A percentile compares a stretch with the other conserved stretches of the same genome.
Evolutionary conservation across 2,113 vertebrate species (phyloP).

Genomic region (Gobiocypris rarus): DNA sequence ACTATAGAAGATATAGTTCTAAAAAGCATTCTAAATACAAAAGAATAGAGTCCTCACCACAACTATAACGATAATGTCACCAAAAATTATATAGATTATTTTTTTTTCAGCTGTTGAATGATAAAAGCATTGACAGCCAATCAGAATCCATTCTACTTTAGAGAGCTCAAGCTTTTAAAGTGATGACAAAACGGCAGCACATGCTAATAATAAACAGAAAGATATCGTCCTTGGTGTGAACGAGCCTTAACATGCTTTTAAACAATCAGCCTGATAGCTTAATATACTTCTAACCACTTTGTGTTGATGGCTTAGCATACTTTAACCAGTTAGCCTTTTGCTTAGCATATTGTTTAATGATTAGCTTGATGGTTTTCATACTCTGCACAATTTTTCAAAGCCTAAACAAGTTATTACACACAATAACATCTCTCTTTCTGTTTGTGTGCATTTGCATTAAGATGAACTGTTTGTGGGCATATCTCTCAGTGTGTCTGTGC

Average conservation of each 20-base stretch:
- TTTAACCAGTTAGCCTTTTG: not conserved
- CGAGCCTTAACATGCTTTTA: not conserved
- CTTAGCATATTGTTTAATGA: not conserved
- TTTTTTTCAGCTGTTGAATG: too few relatives aligned
- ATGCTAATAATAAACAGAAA: too few relatives aligned
- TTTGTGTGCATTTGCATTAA: not conserved
- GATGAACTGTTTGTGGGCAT: constrained; percentile 45
- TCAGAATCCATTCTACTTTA: too few relatives aligned
- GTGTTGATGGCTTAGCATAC: not conserved
- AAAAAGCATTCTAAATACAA: too few relatives aligned
- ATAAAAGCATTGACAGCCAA: too few relatives aligned
- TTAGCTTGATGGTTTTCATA: not conserved
- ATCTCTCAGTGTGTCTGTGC: constrained; percentile 24
- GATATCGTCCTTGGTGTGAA: too few relatives aligned
- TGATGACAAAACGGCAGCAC: too few relatives aligned
- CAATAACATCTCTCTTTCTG: not conserved
- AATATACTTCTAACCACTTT: not conserved
- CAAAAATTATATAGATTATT: too few relatives aligned
- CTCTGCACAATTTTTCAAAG: not conserved
- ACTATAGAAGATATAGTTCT: too few relatives aligned
- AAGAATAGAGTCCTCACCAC: too few relatives aligned
- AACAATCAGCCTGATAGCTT: not conserved
- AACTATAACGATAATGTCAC: too few relatives aligned
- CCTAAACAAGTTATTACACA: not conserved
- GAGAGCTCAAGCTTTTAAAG: too few relatives aligned